phyloP scores from a whole-genome alignment of 2,113 vertebrate species.

The Tiliqua scincoides region DNA sequence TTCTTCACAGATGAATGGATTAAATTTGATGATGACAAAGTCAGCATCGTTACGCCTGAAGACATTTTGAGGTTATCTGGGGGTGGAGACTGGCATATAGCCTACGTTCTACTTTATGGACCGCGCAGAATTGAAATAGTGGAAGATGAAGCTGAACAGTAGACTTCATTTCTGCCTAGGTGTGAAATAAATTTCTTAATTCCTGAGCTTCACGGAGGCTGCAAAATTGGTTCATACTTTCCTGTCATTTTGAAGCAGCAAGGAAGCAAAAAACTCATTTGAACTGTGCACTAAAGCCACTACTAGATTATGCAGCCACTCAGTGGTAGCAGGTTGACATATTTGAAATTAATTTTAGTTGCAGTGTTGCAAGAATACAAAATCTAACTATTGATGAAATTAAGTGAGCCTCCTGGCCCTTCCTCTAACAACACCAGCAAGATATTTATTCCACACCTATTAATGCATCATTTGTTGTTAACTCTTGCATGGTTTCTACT shows the following conservation, averaged over 20 bases:
- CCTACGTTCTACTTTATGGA: constrained; percentile 96
- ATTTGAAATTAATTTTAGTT: constrained; percentile 60
- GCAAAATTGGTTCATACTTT: constrained; percentile 64
- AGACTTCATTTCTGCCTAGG: constrained; percentile 87
- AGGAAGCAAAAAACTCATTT: constrained; percentile 41
- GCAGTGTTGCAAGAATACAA: constrained; percentile 52
- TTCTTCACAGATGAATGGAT: constrained; percentile 93
- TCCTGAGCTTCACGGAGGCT: constrained; percentile 72
- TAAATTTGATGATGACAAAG: constrained; percentile 98
- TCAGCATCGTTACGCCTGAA: constrained; percentile 95
- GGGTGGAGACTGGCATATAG: constrained; percentile 99
- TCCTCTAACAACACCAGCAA: constrained; percentile 54
- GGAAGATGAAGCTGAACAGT: constrained; percentile 83
- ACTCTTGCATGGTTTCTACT: constrained; percentile 82
- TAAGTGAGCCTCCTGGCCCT: constrained; percentile 38
- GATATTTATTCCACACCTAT: constrained; percentile 81
- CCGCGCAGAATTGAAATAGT: constrained; percentile 90
- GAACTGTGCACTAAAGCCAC: constrained; percentile 46
- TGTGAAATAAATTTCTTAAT: constrained; percentile 92
- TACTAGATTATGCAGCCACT: constrained; percentile 50
- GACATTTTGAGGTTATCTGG: constrained; percentile 96
- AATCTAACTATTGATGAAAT: constrained; percentile 32
- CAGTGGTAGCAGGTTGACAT: constrained; percentile 43
- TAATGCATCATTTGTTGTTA: constrained; percentile 69
- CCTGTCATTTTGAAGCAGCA: constrained; percentile 52